These are phyloP conservation scores for Heliothis subflexa DNA, from an alignment of 1,140 invertebrate species.

Conservation along the genomic window DNA sequence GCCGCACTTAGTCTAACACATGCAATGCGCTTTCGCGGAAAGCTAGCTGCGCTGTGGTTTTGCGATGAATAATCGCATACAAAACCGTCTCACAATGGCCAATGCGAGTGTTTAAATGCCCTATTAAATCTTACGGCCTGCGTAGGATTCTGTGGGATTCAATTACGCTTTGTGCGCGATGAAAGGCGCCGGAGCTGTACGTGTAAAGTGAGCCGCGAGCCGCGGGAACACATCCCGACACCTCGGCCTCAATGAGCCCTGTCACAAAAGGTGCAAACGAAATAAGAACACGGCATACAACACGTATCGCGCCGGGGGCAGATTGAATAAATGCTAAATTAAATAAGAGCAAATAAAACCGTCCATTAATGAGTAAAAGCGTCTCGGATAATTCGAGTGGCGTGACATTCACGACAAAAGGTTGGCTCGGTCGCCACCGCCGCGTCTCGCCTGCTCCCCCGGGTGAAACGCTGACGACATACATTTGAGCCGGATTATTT, in stretches of 20 bases:
- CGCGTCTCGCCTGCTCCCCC: slow-evolving; percentile 50
- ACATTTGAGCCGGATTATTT: slow-evolving; percentile 63
- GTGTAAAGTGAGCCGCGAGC: slow-evolving; percentile 81
- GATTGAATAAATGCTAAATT: slow-evolving; percentile 86
- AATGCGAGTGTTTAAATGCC: slow-evolving; percentile 86
- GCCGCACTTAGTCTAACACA: slow-evolving; percentile 70
- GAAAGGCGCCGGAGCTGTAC: slow-evolving; percentile 82
- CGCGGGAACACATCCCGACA: slow-evolving; percentile 83
- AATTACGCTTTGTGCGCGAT: slow-evolving; percentile 85
- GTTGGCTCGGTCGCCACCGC: slow-evolving; percentile 57
- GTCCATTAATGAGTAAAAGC: slow-evolving; percentile 78
- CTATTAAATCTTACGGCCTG: slow-evolving; percentile 85
- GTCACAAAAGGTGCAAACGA: slow-evolving; percentile 83
- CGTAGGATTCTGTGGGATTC: slow-evolving; percentile 85
- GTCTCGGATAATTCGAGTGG: slow-evolving; percentile 73
- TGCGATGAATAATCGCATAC: slow-evolving; percentile 82
- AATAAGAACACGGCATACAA: slow-evolving; percentile 76
- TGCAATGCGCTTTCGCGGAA: slow-evolving; percentile 68
- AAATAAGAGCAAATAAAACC: slow-evolving; percentile 85
- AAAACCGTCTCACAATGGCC: slow-evolving; percentile 82
- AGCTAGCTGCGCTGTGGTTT: slow-evolving; percentile 74
- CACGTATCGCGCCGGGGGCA: slow-evolving; percentile 75
- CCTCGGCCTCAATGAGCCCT: slow-evolving; percentile 81
- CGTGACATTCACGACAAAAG: slow-evolving; percentile 73
- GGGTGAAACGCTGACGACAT: slow-evolving; percentile 55